Base-by-base conservation (phyloP, 2,888 invertebrate genomes). In the Protonemura montana region DNA sequence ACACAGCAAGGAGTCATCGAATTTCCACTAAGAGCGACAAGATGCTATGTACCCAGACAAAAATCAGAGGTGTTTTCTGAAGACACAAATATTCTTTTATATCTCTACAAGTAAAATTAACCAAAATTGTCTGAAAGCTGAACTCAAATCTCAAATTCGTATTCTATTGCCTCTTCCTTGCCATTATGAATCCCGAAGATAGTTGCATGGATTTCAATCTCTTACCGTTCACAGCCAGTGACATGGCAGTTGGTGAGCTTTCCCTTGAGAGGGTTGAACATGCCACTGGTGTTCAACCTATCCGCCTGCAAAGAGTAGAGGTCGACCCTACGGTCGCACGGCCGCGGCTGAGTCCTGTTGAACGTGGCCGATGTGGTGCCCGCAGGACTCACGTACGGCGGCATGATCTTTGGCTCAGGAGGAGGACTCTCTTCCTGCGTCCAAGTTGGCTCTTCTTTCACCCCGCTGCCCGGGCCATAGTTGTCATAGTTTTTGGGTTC, bases 231-330 rank as follows among this genome's bases (percentile, higher is more conserved):
- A 90, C 97, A 97, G 88, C 97, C 97, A 78, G 96, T 96, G 86
- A 95, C 94, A 90, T 97, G 97, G 90, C 97, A 97, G 91, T 97
- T 97, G 76, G 97, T 97, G 81, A 97, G 93, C 91, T 97, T 97
- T 86, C 97, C 97, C 92, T 97, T 97, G 0, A 97, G 92, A 35
- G 97, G 97, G 91, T 96, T 97, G 88, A 95, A 96, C 89, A 95
- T 93, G 5, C 95, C 95, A 89, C 94, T 95, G 85, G 94, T 96
- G 89, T 95, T 97, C 77, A 97, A 93, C 88, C 96, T 93, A 30
- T 96, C 95, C 0, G 97, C 96, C 91, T 97, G 97, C 76, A 97
- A 91, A 87, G 96, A 95, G 91, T 97, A 98, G 42, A 98, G 94
- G 91, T 97, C 97, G 0, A 97, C 96, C 90, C 96, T 96, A 89